Base-by-base conservation (phyloP, 1,140 invertebrate genomes). In the Spodoptera frugiperda region DNA sequence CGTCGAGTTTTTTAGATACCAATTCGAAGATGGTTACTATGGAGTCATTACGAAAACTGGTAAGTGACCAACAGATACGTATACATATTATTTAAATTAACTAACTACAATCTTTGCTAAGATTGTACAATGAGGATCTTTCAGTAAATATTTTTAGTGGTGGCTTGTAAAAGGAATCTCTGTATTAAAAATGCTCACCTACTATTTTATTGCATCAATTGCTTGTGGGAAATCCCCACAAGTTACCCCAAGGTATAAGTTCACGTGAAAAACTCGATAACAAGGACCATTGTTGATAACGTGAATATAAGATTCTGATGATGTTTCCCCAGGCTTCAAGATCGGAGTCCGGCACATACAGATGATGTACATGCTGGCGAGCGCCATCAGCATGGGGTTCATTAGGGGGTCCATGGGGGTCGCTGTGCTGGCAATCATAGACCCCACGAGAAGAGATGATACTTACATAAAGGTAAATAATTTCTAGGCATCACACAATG, bases 321-420 rank as follows among this genome's bases (percentile, higher is more conserved):
- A 67, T 49, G 10, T 30, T 49, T 8, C 48, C 44, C 51, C 6
- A 93, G 91, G 86, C 12, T 89, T 89, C 30, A 88, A 77, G 19
- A 82, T 91, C 9, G 91, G 90, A 1, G 82, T 93, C 2, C 84
- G 90, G 0, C 90, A 92, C 51, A 5, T 93, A 0, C 90, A 93
- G 63, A 80, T 88, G 21, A 4, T 87, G 3, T 93, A 93, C 79
- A 91, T 92, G 90, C 75, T 90, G 17, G 49, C 82, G 6, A 84
- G 82, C 6, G 80, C 86, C 0, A 68, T 84, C 0, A 80, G 79
- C 1, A 79, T 92, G 71, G 89, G 90, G 0, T 73, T 83, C 12
- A 65, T 91, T 57, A 80, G 90, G 10, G 87, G 88, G 2, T 86
- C 87, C 61, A 81, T 75, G 6, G 83, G 82, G 0, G 67, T 91